Percentiles rank a stretch among this genome's conserved stretches.
Evolutionary conservation across 2,888 invertebrate species (phyloP).

Genomic region (Andrena praecox): DNA sequence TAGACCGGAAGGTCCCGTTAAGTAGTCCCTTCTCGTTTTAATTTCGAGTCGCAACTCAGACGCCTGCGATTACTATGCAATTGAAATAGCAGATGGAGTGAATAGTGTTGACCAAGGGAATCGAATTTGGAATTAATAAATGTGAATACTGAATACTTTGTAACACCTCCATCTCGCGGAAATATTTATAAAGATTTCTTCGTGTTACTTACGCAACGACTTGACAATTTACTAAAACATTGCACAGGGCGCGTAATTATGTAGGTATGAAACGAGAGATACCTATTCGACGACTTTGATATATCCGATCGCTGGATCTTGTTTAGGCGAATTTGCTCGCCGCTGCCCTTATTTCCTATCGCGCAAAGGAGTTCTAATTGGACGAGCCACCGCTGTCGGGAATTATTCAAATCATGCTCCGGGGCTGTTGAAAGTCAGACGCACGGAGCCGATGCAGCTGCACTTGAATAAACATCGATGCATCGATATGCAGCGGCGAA

Average conservation of each 20-base stretch:
- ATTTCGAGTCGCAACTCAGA: not conserved
- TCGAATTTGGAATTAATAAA: too few relatives aligned
- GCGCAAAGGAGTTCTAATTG: slow-evolving; percentile 48
- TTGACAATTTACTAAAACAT: too few relatives aligned
- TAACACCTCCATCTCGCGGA: too few relatives aligned
- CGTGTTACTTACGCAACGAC: too few relatives aligned
- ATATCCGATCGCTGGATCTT: slow-evolving; percentile 7
- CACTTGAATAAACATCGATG: slow-evolving; percentile 73
- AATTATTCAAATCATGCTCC: slow-evolving; percentile 58
- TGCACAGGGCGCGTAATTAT: not conserved
- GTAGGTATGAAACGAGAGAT: not conserved
- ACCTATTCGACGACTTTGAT: not conserved
- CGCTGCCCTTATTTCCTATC: slow-evolving; percentile 20
- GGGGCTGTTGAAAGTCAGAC: slow-evolving; percentile 58
- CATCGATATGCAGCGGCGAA: slow-evolving; percentile 62
- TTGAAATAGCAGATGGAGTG: too few relatives aligned
- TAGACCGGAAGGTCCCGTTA: too few relatives aligned
- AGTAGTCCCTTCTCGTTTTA: not conserved
- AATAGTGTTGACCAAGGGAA: too few relatives aligned
- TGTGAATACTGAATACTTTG: too few relatives aligned
- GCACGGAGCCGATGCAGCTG: slow-evolving; percentile 68
- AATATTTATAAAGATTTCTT: too few relatives aligned
- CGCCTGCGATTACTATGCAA: too few relatives aligned
- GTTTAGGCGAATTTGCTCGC: slow-evolving; percentile 23
- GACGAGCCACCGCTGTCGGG: slow-evolving; percentile 44